A percentile compares a stretch with the other conserved stretches of the same genome.
Evolutionary conservation across 2,113 vertebrate genomes (phyloP).

Genomic region (Australoheros scitulus): DNA sequence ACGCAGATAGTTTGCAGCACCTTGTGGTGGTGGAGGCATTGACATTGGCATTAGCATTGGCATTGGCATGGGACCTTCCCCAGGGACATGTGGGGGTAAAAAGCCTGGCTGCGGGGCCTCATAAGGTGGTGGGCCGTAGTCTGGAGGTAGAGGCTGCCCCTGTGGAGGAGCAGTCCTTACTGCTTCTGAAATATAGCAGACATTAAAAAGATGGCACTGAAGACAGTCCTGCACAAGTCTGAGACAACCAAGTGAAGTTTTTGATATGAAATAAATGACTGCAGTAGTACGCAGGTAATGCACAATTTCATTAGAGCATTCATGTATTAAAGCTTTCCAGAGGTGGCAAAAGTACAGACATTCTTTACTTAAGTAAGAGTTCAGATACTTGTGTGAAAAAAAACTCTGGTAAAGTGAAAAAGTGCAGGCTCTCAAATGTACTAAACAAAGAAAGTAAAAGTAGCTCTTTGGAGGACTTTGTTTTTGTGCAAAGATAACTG

Average conservation of each 20-base stretch:
- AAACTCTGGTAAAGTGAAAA: too few relatives aligned
- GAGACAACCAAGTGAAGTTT: background rate
- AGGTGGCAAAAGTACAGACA: too few relatives aligned
- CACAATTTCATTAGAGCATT: background rate
- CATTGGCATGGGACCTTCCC: constrained; percentile 80
- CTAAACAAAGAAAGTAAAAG: too few relatives aligned
- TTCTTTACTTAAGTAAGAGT: too few relatives aligned
- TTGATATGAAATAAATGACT: background rate
- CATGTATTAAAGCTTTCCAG: too few relatives aligned
- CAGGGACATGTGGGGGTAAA: constrained; percentile 86
- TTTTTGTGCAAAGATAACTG: too few relatives aligned
- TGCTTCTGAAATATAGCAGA: constrained; percentile 65
- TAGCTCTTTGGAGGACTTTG: too few relatives aligned
- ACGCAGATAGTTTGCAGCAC: constrained; percentile 67
- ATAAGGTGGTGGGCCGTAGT: constrained; percentile 93
- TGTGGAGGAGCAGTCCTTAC: constrained; percentile 82
- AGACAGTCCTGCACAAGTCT: background rate
- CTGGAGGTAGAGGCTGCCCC: constrained; percentile 85
- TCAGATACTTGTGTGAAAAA: too few relatives aligned
- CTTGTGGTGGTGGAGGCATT: constrained; percentile 73
- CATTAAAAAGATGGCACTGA: background rate
- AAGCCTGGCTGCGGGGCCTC: constrained; percentile 87
- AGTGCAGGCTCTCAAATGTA: too few relatives aligned
- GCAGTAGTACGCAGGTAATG: background rate
- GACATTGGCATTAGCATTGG: constrained; percentile 21